Evolutionary conservation across 2,113 vertebrate species (phyloP).

Genomic region (Mesocricetus auratus): DNA sequence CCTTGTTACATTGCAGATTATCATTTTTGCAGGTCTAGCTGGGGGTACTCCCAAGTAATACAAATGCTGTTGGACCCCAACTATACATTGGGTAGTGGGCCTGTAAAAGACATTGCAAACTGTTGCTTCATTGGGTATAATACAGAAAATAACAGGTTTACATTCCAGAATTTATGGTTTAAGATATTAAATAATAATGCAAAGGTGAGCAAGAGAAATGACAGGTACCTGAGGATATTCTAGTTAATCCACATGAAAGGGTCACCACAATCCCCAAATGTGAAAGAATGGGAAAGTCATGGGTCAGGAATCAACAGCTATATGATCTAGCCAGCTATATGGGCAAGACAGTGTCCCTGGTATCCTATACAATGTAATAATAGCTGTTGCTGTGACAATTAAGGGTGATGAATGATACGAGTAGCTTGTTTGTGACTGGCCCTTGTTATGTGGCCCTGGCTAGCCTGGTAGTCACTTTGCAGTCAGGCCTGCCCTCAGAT

Average conservation of each 20-base stretch:
- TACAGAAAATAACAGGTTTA: not conserved
- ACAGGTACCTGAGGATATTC: not conserved
- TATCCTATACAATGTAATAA: not conserved
- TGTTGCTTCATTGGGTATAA: not conserved
- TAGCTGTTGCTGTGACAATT: not conserved
- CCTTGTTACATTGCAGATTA: slow-evolving; percentile 19
- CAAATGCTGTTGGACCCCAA: not conserved
- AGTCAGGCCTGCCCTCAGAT: not conserved
- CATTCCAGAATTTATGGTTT: not conserved
- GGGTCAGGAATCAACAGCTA: not conserved
- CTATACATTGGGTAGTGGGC: not conserved
- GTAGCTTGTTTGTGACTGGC: not conserved
- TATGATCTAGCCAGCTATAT: not conserved
- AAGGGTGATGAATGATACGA: not conserved
- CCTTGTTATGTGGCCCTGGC: not conserved
- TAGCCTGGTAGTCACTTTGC: not conserved
- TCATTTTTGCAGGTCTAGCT: slow-evolving; percentile 8
- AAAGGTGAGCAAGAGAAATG: not conserved
- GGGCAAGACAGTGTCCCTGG: not conserved
- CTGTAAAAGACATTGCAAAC: not conserved
- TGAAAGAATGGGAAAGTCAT: not conserved
- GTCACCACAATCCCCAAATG: not conserved
- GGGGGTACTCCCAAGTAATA: not conserved
- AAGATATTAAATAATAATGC: not conserved
- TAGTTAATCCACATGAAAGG: not conserved